A percentile compares a stretch with the other conserved stretches of the same genome.
Evolutionary conservation across 2,113 vertebrate genomes (phyloP).

Genomic region (Desmodus rotundus): DNA sequence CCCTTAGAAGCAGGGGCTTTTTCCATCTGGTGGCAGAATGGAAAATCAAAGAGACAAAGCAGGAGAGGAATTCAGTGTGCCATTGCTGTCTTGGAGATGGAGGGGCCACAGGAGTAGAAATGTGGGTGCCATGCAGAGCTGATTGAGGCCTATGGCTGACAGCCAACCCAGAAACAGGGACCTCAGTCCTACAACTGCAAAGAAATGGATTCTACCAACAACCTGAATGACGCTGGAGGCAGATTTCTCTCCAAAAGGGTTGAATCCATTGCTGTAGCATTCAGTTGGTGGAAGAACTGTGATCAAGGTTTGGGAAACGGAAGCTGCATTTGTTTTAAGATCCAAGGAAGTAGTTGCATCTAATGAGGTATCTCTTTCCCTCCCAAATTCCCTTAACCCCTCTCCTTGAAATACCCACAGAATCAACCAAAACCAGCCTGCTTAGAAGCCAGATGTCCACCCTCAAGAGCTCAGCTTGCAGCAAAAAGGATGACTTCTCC

Average conservation of each 20-base stretch:
- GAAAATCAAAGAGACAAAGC: neutral
- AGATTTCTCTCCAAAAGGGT: neutral
- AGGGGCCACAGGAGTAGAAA: neutral
- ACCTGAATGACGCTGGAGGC: neutral
- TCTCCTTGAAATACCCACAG: conserved; percentile 69
- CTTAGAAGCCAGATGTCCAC: conserved; percentile 66
- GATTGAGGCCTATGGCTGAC: neutral
- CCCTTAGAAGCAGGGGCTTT: neutral
- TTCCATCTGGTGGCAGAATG: neutral
- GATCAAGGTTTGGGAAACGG: neutral
- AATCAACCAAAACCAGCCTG: conserved; percentile 80
- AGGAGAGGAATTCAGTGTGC: neutral
- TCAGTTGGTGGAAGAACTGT: neutral
- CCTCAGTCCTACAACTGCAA: neutral
- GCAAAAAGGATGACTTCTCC: neutral
- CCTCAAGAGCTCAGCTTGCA: neutral
- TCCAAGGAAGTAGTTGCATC: neutral
- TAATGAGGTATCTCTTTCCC: neutral
- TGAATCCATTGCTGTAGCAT: neutral
- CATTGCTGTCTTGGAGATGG: neutral
- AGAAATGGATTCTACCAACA: neutral
- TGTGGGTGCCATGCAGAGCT: neutral
- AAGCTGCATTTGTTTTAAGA: neutral
- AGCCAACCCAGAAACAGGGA: neutral
- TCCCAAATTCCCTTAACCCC: neutral